These are phyloP conservation scores for Eonycteris spelaea DNA, from an alignment of 2,113 vertebrate genomes.

Conservation along the genomic window DNA sequence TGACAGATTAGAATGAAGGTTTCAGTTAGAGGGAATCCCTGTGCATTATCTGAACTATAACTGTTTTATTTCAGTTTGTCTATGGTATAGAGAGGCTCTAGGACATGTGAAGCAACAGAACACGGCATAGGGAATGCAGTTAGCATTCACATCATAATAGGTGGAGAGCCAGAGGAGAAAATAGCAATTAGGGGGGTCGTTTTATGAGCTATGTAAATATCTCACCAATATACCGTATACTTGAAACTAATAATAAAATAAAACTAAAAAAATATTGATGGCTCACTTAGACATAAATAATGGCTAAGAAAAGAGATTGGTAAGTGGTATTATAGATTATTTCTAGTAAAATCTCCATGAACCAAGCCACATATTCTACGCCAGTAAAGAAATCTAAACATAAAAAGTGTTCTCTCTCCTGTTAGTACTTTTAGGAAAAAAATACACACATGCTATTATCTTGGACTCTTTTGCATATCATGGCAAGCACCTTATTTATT, in stretches of 20 bases:
- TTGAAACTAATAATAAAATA: too few relatives aligned
- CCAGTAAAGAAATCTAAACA: neutral
- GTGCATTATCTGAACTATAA: neutral
- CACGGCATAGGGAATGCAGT: too few relatives aligned
- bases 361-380: neutral
- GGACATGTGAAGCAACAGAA: neutral
- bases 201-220: too few relatives aligned
- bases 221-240: too few relatives aligned
- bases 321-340: neutral
- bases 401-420: neutral
- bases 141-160: too few relatives aligned
- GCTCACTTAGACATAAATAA: neutral
- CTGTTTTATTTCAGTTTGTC: neutral
- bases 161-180: too few relatives aligned
- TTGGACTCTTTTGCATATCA: neutral
- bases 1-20: neutral
- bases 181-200: too few relatives aligned
- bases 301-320: neutral
- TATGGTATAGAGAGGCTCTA: neutral
- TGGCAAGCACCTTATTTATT: neutral
- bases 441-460: neutral
- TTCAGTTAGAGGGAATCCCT: neutral
- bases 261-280: neutral
- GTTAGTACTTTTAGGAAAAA: neutral
- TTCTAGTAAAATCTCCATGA: neutral